phyloP scores from a whole-genome alignment of 1,140 invertebrate species.

The Trachelipus rathkii region DNA sequence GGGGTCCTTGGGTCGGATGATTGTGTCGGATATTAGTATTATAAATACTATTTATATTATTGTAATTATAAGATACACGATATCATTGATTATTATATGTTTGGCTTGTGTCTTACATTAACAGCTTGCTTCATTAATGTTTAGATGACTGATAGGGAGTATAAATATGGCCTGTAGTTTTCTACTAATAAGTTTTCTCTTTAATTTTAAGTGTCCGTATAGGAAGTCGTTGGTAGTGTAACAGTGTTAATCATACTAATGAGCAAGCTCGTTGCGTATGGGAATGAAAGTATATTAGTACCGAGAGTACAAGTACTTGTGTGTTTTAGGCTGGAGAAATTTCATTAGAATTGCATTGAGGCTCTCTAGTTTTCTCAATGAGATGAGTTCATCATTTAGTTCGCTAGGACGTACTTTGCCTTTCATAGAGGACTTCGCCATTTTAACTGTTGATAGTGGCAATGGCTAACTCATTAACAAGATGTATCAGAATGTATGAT shows the following conservation, averaged over 20 bases:
- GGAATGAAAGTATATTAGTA: too few species aligned
- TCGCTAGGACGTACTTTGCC: background rate
- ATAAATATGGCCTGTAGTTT: background rate
- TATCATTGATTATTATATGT: background rate
- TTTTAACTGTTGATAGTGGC: conserved; percentile 1
- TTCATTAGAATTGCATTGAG: too few species aligned
- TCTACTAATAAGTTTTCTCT: background rate
- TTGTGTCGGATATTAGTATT: background rate
- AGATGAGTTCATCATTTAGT: background rate
- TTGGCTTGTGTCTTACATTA: background rate
- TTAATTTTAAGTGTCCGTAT: background rate
- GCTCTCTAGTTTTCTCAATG: too few species aligned
- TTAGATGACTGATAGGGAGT: background rate
- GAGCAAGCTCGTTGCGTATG: too few species aligned
- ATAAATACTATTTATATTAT: background rate
- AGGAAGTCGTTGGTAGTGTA: too few species aligned
- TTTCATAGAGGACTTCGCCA: too few species aligned
- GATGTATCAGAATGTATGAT: background rate
- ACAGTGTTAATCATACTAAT: too few species aligned
- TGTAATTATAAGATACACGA: background rate
- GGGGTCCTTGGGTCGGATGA: background rate
- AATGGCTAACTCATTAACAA: background rate
- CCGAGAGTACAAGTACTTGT: too few species aligned
- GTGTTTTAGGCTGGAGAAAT: too few species aligned
- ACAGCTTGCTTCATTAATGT: background rate